Conservation (phyloP, 2,888 invertebrate genomes). For the Arrhopalites spinosus region DNA sequence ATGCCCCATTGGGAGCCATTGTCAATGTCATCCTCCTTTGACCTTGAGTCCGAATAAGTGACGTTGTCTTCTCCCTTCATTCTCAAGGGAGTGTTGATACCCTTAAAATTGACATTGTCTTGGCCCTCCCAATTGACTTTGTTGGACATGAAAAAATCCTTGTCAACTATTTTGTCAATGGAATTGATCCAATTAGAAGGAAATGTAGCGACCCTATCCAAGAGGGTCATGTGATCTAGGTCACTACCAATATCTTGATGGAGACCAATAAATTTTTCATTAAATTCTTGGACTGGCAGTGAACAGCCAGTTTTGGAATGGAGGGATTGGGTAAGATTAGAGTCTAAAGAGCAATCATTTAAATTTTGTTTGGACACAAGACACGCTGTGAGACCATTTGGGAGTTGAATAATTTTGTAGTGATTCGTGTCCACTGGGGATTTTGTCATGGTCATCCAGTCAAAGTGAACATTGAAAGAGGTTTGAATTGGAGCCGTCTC, state of each 20-base stretch:
- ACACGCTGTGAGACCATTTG: conserved; percentile 36
- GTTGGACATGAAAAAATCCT: background rate
- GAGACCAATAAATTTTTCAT: conserved; percentile 38
- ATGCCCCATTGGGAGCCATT: conserved; percentile 5
- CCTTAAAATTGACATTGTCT: background rate
- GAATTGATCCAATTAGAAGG: background rate
- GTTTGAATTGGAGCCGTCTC: too few relatives aligned
- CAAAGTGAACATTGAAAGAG: background rate
- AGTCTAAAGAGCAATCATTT: background rate
- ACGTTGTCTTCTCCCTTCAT: background rate
- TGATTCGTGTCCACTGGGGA: conserved; percentile 44
- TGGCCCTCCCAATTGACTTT: background rate
- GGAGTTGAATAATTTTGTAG: conserved; percentile 40
- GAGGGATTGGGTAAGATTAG: conserved; percentile 1
- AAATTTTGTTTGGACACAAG: conserved; percentile 35
- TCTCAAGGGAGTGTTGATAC: background rate
- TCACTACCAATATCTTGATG: conserved; percentile 17
- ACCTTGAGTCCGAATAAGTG: background rate
- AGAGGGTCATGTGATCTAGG: conserved; percentile 11
- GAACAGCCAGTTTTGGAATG: conserved; percentile 35
- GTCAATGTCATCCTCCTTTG: background rate
- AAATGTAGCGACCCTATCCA: background rate
- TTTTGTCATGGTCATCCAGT: conserved; percentile 23
- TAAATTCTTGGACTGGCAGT: conserved; percentile 41
- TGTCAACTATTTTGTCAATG: background rate